Percentiles rank a stretch among this genome's conserved stretches.
Conservation (phyloP, 2,888 invertebrate species). For the Sepiola atlantica region DNA sequence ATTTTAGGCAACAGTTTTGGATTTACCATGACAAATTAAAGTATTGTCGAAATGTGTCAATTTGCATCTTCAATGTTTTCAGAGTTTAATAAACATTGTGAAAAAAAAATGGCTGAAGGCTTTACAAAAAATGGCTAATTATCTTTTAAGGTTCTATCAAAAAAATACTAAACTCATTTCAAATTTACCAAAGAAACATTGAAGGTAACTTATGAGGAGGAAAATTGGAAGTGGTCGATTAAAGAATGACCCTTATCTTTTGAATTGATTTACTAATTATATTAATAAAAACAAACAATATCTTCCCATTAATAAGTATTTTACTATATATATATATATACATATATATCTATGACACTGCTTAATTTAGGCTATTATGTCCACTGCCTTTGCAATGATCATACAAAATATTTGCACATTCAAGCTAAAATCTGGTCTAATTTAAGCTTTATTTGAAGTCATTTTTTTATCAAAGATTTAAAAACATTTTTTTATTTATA, state of each 20-base stretch:
- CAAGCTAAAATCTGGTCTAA: not conserved
- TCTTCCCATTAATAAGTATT: not conserved
- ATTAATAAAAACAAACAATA: not conserved
- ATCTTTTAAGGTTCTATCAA: not conserved
- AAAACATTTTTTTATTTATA: not conserved
- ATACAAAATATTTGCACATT: not conserved
- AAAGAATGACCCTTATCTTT: not conserved
- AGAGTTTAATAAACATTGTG: not conserved
- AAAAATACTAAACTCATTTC: not conserved
- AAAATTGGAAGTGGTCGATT: not conserved
- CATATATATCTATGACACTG: not conserved
- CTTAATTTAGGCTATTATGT: slow-evolving; percentile 12
- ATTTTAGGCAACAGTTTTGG: too few relatives aligned
- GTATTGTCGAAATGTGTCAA: too few relatives aligned
- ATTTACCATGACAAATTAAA: too few relatives aligned
- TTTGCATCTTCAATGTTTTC: not conserved
- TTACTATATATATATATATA: not conserved
- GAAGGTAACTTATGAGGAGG: not conserved
- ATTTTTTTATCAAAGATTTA: not conserved
- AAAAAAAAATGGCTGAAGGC: not conserved
- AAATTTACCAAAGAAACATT: slow-evolving; percentile 15
- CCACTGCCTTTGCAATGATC: slow-evolving; percentile 14
- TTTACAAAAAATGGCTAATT: not conserved
- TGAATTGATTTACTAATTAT: not conserved
- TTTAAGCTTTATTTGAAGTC: not conserved